Evolutionary conservation across 2,888 invertebrate genomes (phyloP).

Genomic region (Macrophya alboannulata): DNA sequence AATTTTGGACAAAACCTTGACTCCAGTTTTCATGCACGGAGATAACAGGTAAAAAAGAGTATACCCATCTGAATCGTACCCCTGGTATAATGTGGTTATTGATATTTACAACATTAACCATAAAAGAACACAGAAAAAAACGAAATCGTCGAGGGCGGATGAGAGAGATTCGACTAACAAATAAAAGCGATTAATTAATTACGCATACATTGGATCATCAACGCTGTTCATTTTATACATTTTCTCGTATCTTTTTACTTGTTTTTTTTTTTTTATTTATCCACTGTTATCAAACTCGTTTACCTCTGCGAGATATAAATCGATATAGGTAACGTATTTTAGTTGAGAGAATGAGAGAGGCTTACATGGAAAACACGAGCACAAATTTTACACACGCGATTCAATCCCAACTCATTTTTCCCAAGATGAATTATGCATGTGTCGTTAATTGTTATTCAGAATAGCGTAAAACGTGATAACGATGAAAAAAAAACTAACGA

Average conservation of each 20-base stretch:
- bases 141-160: neutral
- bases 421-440: neutral
- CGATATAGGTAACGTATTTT: neutral
- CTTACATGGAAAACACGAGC: neutral
- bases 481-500: neutral
- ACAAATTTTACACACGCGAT: neutral
- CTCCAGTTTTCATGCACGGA: neutral
- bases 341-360: neutral
- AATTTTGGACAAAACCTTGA: neutral
- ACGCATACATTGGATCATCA: slow-evolving; percentile 14
- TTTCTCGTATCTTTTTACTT: neutral
- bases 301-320: neutral
- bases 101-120: neutral
- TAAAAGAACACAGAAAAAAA: too few species aligned
- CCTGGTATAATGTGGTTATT: neutral
- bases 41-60: too few species aligned
- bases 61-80: too few species aligned
- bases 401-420: neutral
- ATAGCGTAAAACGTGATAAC: neutral
- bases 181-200: slow-evolving; percentile 17
- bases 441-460: neutral
- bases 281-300: neutral
- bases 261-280: neutral
- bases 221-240: slow-evolving; percentile 21
- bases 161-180: neutral